Evolutionary conservation across 2,888 invertebrate species (phyloP).

Genomic region (Nasonia oneida): DNA sequence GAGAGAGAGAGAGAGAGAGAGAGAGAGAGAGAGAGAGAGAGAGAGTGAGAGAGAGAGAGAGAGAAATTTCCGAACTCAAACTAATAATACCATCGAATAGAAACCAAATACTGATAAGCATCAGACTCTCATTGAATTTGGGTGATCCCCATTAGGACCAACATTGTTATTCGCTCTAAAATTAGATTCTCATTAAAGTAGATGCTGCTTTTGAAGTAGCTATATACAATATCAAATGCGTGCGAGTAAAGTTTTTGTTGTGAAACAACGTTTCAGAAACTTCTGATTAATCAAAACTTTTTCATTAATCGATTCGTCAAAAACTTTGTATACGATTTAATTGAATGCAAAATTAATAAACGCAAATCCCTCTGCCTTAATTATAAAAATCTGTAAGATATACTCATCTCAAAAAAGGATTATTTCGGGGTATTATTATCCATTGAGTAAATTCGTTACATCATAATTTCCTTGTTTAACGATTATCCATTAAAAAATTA

Average conservation of each 20-base stretch:
- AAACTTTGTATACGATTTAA: too few relatives aligned
- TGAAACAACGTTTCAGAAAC: too few relatives aligned
- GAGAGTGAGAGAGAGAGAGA: too few relatives aligned
- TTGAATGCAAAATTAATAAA: too few relatives aligned
- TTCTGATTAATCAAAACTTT: too few relatives aligned
- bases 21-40: too few relatives aligned
- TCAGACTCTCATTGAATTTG: not conserved
- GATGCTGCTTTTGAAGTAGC: constrained; percentile 18
- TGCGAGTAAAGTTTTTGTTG: too few relatives aligned
- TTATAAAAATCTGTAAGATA: not conserved
- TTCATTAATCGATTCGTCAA: too few relatives aligned
- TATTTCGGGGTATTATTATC: not conserved
- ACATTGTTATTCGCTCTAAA: constrained; percentile 22
- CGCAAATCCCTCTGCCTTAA: too few relatives aligned
- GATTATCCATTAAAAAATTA: not conserved
- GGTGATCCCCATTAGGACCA: constrained; percentile 24
- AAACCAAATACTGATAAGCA: not conserved
- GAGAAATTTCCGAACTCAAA: not conserved
- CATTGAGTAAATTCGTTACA: not conserved
- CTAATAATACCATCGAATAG: not conserved
- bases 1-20: too few relatives aligned
- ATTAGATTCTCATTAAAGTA: constrained; percentile 26
- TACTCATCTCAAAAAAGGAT: not conserved
- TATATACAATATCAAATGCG: not conserved
- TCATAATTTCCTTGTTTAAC: not conserved